Evolutionary conservation across 2,113 vertebrate genomes (phyloP), one percentile per base, ranked within the genome.

Genomic region (Psittacara wagleri): DNA sequence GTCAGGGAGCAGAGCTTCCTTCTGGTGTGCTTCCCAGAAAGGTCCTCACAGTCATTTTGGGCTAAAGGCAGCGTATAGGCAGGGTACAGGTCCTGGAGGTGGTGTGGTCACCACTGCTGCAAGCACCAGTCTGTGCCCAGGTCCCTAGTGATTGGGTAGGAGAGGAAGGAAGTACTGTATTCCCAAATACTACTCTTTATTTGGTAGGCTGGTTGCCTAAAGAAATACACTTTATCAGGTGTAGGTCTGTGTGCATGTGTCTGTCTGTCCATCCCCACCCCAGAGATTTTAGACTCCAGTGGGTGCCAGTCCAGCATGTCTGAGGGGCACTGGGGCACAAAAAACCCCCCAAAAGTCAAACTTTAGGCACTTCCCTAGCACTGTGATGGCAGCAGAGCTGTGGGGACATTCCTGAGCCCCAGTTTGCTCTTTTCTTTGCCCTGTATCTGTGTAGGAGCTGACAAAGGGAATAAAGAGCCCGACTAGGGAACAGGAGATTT

Each of bases 1-100:
- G n/a, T 28, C 1, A 7, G 76, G 54, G 44, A 74, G 59, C 72
- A 49, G 51, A 37, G 31, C 22, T 68, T 63, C 43, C 75, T 12
- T 48, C 79, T 48, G 54, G 1, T 6, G 10, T 8, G 10, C 39
- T 66, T 44, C 84, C 76, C 59, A 62, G 31, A 4, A 9, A 51
- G 59, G 49, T 64, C 17, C n/a, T 22, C 0, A 0, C 1, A 11
- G 24, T 25, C 0, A 1, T 33, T 80, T 19, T 1, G 31, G 57
- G 48, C 27, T 75, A 62, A 27, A 59, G 64, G 63, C 54, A 25
- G 10, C 0, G 1, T 33, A 31, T n/a, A 14, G 44, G 74, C 25
- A 83, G 59, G 29, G 46, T 48, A 0, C 0, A 1, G 55, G n/a
- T 64, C 25, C 83, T 68, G 57, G 64, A 69, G 73, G 3, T 17